Percentiles rank a stretch among this genome's conserved stretches.
Evolutionary conservation across 2,888 invertebrate genomes (phyloP).

Genomic region (Eustalomyia histrio): DNA sequence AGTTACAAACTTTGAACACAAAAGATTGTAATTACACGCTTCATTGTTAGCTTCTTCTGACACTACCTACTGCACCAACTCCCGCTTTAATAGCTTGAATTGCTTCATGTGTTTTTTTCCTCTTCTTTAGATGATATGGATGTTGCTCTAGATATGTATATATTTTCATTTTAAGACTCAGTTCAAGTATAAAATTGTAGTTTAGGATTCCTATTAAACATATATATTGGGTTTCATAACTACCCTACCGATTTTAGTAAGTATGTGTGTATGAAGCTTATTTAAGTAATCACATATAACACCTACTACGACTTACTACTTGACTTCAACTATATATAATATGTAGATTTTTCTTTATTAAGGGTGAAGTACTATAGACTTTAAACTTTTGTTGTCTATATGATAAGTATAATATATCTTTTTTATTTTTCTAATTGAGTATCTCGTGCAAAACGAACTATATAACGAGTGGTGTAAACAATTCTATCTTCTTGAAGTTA

Average conservation of each 20-base stretch:
- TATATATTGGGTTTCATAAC: slow-evolving; percentile 55
- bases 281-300: slow-evolving; percentile 26
- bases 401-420: slow-evolving; percentile 32
- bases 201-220: slow-evolving; percentile 53
- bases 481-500: neutral
- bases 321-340: slow-evolving; percentile 15
- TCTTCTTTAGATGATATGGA: neutral
- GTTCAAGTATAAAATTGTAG: slow-evolving; percentile 43
- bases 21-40: slow-evolving; percentile 79
- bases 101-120: slow-evolving; percentile 9
- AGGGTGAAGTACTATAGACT: slow-evolving; percentile 10
- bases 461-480: too few relatives aligned
- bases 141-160: slow-evolving; percentile 21
- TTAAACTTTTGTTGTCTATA: slow-evolving; percentile 27
- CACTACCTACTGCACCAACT: slow-evolving; percentile 30
- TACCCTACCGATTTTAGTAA: slow-evolving; percentile 32
- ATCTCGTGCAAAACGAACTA: neutral
- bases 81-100: neutral
- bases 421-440: slow-evolving; percentile 43
- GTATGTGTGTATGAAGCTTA: neutral
- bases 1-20: slow-evolving; percentile 66
- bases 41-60: slow-evolving; percentile 74
- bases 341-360: slow-evolving; percentile 51
- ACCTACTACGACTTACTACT: slow-evolving; percentile 30
- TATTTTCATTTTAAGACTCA: slow-evolving; percentile 19